Evolutionary conservation across 23 tunicate species (phyloP).

Genomic region (Ciona savignyi): DNA sequence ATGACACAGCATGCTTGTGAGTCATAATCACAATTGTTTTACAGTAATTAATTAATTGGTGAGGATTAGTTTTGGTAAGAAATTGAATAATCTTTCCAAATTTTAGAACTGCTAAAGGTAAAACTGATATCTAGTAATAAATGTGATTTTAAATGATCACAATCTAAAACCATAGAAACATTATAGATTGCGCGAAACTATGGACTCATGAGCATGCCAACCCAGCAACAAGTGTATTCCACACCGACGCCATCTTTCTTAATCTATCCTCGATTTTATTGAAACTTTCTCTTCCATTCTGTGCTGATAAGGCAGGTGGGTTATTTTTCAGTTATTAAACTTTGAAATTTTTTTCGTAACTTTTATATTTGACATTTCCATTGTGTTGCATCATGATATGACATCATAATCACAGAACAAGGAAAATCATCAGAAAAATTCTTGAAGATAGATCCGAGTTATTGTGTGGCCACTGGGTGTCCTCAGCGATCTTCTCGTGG

Average conservation of each 20-base stretch:
- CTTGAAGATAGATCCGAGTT: conserved; percentile 30
- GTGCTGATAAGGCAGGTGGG: conserved; percentile 1
- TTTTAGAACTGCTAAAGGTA: too few species aligned
- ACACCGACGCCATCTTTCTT: conserved; percentile 32
- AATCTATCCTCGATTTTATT: conserved; percentile 40
- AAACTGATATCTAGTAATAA: neutral
- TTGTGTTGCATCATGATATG: neutral
- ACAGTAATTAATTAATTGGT: too few species aligned
- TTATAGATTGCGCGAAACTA: conserved; percentile 30
- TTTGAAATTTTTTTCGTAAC: neutral
- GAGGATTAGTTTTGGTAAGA: too few species aligned
- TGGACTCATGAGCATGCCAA: conserved; percentile 51
- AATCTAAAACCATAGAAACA: neutral
- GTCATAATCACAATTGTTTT: neutral
- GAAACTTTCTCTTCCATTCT: conserved; percentile 52
- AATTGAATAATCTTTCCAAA: too few species aligned
- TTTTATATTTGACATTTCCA: neutral
- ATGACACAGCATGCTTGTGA: neutral
- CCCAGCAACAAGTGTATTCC: conserved; percentile 15
- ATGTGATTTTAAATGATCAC: too few species aligned
- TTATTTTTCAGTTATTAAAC: neutral
- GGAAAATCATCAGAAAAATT: conserved; percentile 2
- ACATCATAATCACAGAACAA: neutral
- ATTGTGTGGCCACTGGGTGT: conserved; percentile 25
- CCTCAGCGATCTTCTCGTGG: neutral